Evolutionary conservation across 1,140 invertebrate species (phyloP), one percentile per base, ranked within the genome.

Genomic region (Acromyrmex echinatior): DNA sequence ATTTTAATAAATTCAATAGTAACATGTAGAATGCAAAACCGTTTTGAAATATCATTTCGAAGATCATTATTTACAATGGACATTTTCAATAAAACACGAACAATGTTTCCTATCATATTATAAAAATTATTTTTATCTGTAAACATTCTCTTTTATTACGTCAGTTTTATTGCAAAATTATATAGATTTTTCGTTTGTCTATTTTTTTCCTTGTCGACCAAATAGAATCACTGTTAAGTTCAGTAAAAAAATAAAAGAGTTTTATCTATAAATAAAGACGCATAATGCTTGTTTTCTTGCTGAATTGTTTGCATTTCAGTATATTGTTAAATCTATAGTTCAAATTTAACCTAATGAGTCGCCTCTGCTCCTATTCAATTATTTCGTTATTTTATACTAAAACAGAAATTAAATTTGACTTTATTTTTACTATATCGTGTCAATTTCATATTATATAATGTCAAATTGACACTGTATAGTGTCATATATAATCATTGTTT

Each of bases 81-180:
- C 1, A 45, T 62, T 77, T 45, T 18, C 10, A 45, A 45, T 4
- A 28, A 77, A 77, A 66, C 2, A 3, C 12, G 2, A 35, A 68
- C 18, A 39, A 49, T 63, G 6, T n/a, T 31, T 49, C 1, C n/a
- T 51, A 10, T 35, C 28, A 10, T 12, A 6, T 60, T 51, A n/a
- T 28, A 51, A 51, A 63, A 79, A 65, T 12, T 65, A 56, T 80
- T 78, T 62, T 78, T 63, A 3, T 62, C 3, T 58, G 7, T 28
- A 7, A 35, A 39, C 0, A 3, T 35, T 28, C 16, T 62, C 31
- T 3, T 62, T 6, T 62, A 12, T 45, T 25, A 9, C 1, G 4
- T 62, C 58, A 78, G 16, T 78, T 78, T 78, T 62, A 49, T 49
- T 49, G 16, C 39, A 16, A 45, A 62, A 62, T 63, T 16, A 66